Base-by-base conservation (phyloP, 2,797 vertebrate genomes). In the Tokudaia muenninki region DNA sequence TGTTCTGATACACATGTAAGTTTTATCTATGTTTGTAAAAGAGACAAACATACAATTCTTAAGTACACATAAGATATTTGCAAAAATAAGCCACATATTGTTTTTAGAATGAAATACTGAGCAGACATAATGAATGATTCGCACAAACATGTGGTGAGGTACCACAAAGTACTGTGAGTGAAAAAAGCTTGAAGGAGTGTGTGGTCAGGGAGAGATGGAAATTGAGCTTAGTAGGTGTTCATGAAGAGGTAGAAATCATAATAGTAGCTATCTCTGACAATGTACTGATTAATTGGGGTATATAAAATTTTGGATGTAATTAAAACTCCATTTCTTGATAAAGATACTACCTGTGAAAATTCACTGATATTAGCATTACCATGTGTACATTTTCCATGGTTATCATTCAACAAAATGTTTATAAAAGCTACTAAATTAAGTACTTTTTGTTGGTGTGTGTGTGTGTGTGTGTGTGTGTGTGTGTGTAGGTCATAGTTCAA, bases 381-480 rank as follows among this genome's bases (percentile, higher is more conserved):
- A 86, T 63, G n/a, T 74, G 5, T 65, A 2, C 1, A 31, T 81
- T 70, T 89, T 91, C 37, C 37, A 59, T 67, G 9, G 34, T 50
- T 57, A 63, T 65, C 90, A 59, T 92, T 89, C 47, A 78, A 57
- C 63, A 81, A 65, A 89, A 83, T n/a, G 50, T 29, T 82, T 65
- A 47, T 29, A 16, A 79, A 55, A 52, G 50, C 26, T 34, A 52
- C 14, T 34, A 8, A 79, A 55, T 52, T 79, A 50, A 34, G 17
- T 81, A 34, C 5, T 81, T n/a, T 80, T n/a, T 55, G 50, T 57
- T 21, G 7, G 31, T 50, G 31, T 31, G 13, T 61, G 80, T 83
- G 24, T 61, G 22, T 13, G 9, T 63, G 44, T 86, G 44, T 50
- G 31, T 44, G 22, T 61, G 80, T 83, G 24, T 63, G 14, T 16